Base-by-base conservation (phyloP, 1,140 invertebrate genomes). In the Chymomyza costata region DNA sequence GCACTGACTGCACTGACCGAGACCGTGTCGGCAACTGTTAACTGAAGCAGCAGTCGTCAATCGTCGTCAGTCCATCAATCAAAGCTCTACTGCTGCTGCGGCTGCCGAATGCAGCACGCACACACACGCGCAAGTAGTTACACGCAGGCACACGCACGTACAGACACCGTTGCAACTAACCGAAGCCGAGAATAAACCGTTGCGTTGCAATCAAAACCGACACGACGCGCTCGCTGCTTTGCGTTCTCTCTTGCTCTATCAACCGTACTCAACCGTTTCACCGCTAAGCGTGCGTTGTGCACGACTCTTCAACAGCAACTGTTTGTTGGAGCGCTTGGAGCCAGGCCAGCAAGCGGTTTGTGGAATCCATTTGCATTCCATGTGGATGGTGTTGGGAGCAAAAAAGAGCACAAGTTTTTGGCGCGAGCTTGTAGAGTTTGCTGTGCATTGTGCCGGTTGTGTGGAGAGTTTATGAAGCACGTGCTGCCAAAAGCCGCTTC, bases 241-340 rank as follows among this genome's bases (percentile, higher is more conserved):
- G 16, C 30, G 11, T 3, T 39, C 37, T 31, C 28, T 37, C 15
- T 21, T 32, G 7, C 21, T 17, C 39, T 43, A 11, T 43, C 39
- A 21, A 47, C n/a, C n/a, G n/a, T n/a, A n/a, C n/a, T n/a, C n/a
- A n/a, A n/a, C n/a, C n/a, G n/a, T n/a, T n/a, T n/a, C 41, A 25
- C 51, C 65, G 51, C 41, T 28, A 43, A 56, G 32, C 73, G 66
- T 76, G 57, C 48, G 66, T 56, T 52, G 46, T 57, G 53, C 54
- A 61, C 67, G 52, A 78, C 54, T 62, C 35, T 67, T 31, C 49
- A 80, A 63, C 67, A 78, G 71, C 71, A 78, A 78, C 73, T 78
- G 47, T 35, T 11, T 14, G 45, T 56, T 28, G 41, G 40, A 35
- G 32, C 32, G 30, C 38, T 45, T 67, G 54, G 63, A 70, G 71